Evolutionary conservation across 2,888 invertebrate genomes (phyloP).

Genomic region (Rhagophthalmus giganteus): DNA sequence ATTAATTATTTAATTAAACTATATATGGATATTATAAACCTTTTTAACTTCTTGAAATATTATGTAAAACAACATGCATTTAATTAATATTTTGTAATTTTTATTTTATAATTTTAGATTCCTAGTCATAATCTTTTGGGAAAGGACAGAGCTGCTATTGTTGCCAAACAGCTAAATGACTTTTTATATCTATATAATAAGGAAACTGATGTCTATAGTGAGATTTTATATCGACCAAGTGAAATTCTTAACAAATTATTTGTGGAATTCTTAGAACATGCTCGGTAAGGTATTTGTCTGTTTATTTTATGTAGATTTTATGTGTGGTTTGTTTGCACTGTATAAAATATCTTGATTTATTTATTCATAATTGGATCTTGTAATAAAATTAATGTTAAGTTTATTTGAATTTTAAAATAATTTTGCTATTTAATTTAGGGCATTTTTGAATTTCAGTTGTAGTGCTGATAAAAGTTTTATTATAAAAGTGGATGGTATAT

Average conservation of each 20-base stretch:
- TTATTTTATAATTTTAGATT: constrained; percentile 56
- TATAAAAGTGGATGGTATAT: no score
- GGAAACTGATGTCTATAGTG: constrained; percentile 78
- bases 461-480: no score
- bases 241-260: constrained; percentile 61
- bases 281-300: constrained; percentile 60
- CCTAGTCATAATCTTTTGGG: constrained; percentile 73
- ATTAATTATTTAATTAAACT: background rate
- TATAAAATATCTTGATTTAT: background rate
- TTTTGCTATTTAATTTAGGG: no score
- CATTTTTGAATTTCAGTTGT: no score
- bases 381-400: no score
- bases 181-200: constrained; percentile 81
- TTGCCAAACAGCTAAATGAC: constrained; percentile 82
- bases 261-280: constrained; percentile 63
- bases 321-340: background rate
- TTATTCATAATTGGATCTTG: background rate
- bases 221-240: constrained; percentile 69
- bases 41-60: constrained; percentile 8
- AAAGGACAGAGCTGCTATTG: constrained; percentile 81
- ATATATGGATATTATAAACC: no score
- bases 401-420: no score
- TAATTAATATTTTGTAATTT: constrained; percentile 16
- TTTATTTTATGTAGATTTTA: background rate
- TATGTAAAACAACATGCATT: no score